These are phyloP conservation scores for Catharus bicknelli DNA, from an alignment of 2,113 vertebrate species.

Conservation along the genomic window DNA sequence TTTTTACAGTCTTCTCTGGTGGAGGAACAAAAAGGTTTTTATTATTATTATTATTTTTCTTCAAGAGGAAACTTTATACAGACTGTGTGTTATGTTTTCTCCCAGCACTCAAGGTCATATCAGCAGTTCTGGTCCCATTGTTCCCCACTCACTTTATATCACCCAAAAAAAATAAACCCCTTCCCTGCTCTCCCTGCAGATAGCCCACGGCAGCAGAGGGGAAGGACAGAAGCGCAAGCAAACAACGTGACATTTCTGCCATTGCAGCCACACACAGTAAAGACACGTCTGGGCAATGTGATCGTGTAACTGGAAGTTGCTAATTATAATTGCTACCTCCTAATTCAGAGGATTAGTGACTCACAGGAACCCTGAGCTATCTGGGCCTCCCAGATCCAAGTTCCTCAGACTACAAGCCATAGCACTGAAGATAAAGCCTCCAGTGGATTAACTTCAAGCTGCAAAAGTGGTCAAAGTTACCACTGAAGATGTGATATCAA, in stretches of 20 bases:
- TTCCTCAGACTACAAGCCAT: not conserved
- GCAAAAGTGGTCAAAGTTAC: not conserved
- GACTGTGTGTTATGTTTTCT: constrained; percentile 44
- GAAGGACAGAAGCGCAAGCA: not conserved
- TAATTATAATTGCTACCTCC: constrained; percentile 19
- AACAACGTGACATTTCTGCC: not conserved
- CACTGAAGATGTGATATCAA: not conserved
- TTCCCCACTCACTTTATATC: constrained; percentile 20
- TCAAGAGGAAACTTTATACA: constrained; percentile 49
- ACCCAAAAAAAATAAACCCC: not conserved
- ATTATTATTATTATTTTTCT: constrained; percentile 55
- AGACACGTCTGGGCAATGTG: not conserved
- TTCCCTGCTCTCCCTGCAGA: not conserved
- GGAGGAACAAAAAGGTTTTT: constrained; percentile 57
- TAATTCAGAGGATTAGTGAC: not conserved
- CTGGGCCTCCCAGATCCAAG: not conserved
- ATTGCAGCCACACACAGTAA: not conserved
- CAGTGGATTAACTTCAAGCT: not conserved
- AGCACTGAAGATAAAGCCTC: not conserved
- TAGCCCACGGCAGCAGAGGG: not conserved
- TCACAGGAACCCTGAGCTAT: not conserved
- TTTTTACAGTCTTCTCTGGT: constrained; percentile 58
- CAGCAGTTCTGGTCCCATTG: constrained; percentile 8
- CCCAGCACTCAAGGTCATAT: constrained; percentile 14
- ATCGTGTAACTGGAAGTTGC: constrained; percentile 8